Conservation (phyloP, 2,113 vertebrate genomes). For the Lepidiolamprologus cunningtoni region DNA sequence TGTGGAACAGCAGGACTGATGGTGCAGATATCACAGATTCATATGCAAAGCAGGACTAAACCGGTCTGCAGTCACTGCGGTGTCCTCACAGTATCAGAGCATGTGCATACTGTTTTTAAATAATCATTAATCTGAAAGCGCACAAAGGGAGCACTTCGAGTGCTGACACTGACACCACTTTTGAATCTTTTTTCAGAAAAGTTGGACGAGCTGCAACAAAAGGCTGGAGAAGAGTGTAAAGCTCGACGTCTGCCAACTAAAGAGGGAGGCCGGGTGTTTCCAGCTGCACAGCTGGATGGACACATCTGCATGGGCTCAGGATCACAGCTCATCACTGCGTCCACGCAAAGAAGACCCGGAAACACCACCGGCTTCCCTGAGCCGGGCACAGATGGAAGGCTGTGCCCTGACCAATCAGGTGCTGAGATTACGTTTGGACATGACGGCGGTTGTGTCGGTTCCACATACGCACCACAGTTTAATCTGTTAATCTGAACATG, state of each 20-base stretch:
- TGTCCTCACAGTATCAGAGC: not conserved
- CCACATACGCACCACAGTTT: not conserved
- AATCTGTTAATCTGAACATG: not conserved
- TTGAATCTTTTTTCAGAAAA: not conserved
- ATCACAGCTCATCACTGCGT: not conserved
- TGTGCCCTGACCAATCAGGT: not conserved
- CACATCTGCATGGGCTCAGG: not conserved
- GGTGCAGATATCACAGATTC: not conserved
- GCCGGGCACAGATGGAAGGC: not conserved
- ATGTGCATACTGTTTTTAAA: not conserved
- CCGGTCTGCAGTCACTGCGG: not conserved
- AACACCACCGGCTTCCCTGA: accelerated
- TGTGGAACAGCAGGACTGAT: not conserved
- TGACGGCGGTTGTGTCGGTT: not conserved
- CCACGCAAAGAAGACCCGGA: not conserved
- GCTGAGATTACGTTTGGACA: not conserved
- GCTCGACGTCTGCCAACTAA: not conserved
- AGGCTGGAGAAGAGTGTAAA: not conserved
- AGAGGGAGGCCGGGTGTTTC: not conserved
- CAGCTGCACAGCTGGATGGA: not conserved
- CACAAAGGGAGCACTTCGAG: not conserved
- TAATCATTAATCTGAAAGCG: not conserved
- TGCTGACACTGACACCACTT: not conserved
- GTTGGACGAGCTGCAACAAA: not conserved
- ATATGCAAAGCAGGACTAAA: not conserved